These are phyloP conservation scores for Empidonax alnorum DNA, from an alignment of 2,113 vertebrate species.

Conservation along the genomic window DNA sequence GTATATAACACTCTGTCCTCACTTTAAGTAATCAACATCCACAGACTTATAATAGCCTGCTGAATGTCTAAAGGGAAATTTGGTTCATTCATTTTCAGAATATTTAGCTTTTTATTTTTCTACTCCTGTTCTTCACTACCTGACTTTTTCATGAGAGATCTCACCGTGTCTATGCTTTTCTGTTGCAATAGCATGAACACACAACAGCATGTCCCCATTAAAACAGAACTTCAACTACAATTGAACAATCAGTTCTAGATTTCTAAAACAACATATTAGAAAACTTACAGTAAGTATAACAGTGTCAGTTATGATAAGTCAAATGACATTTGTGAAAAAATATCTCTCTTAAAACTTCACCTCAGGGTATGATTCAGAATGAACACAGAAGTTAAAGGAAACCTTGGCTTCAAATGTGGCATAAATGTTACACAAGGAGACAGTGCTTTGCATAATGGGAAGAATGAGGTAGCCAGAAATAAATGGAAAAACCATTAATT, in stretches of 20 bases:
- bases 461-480: background rate
- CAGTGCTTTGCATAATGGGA: fast-evolving
- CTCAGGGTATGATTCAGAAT: background rate
- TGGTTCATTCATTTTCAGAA: background rate
- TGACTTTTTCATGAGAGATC: background rate
- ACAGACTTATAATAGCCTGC: fast-evolving
- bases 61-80: background rate
- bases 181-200: background rate
- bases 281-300: background rate
- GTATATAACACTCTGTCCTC: background rate
- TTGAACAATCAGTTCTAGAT: background rate
- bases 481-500: background rate
- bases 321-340: background rate
- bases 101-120: background rate
- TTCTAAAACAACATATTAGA: background rate
- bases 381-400: background rate
- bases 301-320: background rate
- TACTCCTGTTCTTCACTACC: background rate
- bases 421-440: background rate
- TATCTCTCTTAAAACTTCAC: background rate
- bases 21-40: background rate
- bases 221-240: background rate
- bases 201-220: background rate
- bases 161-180: background rate
- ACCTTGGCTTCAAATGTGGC: background rate